Conservation (phyloP, 30 jellyfish, hydroid and myxozoan genomes). For the Cassiopea andromeda region DNA sequence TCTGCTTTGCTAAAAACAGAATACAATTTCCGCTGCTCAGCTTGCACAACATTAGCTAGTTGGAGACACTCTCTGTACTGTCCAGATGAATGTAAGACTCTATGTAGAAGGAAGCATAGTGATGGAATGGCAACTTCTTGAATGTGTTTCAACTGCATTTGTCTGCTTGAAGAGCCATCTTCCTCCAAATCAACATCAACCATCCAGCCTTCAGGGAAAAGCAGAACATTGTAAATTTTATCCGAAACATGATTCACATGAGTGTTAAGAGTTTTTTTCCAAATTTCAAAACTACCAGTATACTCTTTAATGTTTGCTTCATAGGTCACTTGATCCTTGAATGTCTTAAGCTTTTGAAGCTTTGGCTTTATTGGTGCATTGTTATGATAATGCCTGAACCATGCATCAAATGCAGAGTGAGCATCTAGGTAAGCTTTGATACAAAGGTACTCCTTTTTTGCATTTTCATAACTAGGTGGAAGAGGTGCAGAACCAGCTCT, state of each 20-base stretch:
- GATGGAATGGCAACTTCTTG: conserved; percentile 84
- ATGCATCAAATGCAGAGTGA: conserved; percentile 86
- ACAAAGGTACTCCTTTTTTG: conserved; percentile 86
- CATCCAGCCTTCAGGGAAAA: conserved; percentile 97
- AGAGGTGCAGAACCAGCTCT: conserved; percentile 82
- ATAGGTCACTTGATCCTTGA: conserved; percentile 82
- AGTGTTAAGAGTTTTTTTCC: conserved; percentile 47
- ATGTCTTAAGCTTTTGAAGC: conserved; percentile 45
- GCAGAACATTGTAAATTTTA: conserved; percentile 80
- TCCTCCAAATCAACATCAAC: conserved; percentile 49
- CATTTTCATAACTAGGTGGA: conserved; percentile 86
- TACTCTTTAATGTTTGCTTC: conserved; percentile 84
- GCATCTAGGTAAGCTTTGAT: conserved; percentile 92
- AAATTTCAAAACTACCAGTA: conserved; percentile 19
- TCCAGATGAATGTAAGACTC: conserved; percentile 76
- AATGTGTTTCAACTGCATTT: conserved; percentile 62
- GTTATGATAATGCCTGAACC: conserved; percentile 89
- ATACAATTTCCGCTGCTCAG: conserved; percentile 64
- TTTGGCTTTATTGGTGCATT: conserved; percentile 87
- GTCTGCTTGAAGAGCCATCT: conserved; percentile 27
- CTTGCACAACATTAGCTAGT: conserved; percentile 80
- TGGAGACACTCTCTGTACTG: conserved; percentile 78
- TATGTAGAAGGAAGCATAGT: conserved; percentile 77
- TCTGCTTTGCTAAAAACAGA: conserved; percentile 70
- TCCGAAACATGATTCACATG: conserved; percentile 76